Base-by-base conservation (phyloP, 1,140 invertebrate species). In the Danaus plexippus region DNA sequence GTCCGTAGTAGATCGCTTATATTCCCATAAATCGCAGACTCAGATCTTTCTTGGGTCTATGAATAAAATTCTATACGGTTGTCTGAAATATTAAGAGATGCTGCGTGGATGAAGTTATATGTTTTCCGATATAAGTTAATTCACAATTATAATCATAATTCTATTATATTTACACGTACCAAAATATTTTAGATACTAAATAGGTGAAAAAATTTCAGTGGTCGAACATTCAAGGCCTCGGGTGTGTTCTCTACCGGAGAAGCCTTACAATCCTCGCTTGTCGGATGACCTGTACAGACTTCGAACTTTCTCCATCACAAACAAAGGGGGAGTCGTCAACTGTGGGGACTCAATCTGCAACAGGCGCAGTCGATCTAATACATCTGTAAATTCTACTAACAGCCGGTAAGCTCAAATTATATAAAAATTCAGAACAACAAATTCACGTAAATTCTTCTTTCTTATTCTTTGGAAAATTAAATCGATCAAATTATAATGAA, bases 281-380 rank as follows among this genome's bases (percentile, higher is more conserved):
- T 92, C 92, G 9, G 93, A 95, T 66, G 94, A 96, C 79, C 89
- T 96, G 43, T 96, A 97, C 85, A 89, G 95, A 45, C 90, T 97
- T 42, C 85, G 96, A 0, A 96, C 94, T 47, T 97, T 97, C 88
- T 94, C 92, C 71, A 96, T 96, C 64, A 95, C 94, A 11, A 94
- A 93, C 64, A 95, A 95, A 77, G 93, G 93, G 1, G 90, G 90
- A 9, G 93, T 97, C 18, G 92, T 97, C 52, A 97, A 97, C 88
- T 93, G 94, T 59, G 95, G 95, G 0, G 95, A 97, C 87, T 94
- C 93, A 43, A 94, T 96, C 62, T 95, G 96, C 65, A 94, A 94
- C 51, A 85, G 94, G 10, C 81, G 94, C 11, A 95, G 94, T 18
- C 89, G 93, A 12, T 94, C 93, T 49, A 95, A 95, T 73, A 95